These are phyloP conservation scores for Cladopsammia gracilis DNA, from an alignment of 64 coral and sea anemone species.

Conservation along the genomic window DNA sequence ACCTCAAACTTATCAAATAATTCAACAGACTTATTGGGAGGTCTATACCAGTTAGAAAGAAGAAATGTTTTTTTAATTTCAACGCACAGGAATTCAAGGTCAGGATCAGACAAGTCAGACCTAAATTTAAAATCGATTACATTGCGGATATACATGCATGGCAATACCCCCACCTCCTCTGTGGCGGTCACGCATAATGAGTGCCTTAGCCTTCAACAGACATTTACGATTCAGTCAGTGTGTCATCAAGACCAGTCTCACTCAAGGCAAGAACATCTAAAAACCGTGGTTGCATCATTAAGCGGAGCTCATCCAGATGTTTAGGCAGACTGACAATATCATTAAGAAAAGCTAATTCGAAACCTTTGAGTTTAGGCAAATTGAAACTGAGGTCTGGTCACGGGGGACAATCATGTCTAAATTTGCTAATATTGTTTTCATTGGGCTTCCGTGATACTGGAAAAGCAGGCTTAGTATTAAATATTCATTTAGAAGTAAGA, in stretches of 20 bases:
- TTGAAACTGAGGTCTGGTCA: background rate
- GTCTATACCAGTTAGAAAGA: background rate
- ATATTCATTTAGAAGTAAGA: background rate
- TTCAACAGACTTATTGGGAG: background rate
- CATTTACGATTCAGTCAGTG: background rate
- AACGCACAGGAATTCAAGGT: conserved; percentile 34
- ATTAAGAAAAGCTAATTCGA: conserved; percentile 32
- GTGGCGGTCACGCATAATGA: background rate
- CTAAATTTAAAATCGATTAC: conserved; percentile 25
- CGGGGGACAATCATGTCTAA: background rate
- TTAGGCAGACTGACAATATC: conserved; percentile 31
- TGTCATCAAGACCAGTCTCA: conserved; percentile 26
- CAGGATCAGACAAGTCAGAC: conserved; percentile 18
- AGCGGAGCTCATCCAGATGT: conserved; percentile 32
- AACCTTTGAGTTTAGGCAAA: conserved; percentile 25
- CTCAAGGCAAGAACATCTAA: conserved; percentile 21
- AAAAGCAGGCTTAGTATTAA: background rate
- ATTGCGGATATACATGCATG: conserved; percentile 4
- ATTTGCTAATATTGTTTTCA: background rate
- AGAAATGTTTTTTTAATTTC: background rate
- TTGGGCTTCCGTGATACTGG: background rate
- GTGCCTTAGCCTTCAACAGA: conserved; percentile 5
- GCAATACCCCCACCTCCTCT: conserved; percentile 29
- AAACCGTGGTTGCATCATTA: background rate
- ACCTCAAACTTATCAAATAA: background rate